Evolutionary conservation across 2,113 vertebrate genomes (phyloP).

Genomic region (Lepus timidus): DNA sequence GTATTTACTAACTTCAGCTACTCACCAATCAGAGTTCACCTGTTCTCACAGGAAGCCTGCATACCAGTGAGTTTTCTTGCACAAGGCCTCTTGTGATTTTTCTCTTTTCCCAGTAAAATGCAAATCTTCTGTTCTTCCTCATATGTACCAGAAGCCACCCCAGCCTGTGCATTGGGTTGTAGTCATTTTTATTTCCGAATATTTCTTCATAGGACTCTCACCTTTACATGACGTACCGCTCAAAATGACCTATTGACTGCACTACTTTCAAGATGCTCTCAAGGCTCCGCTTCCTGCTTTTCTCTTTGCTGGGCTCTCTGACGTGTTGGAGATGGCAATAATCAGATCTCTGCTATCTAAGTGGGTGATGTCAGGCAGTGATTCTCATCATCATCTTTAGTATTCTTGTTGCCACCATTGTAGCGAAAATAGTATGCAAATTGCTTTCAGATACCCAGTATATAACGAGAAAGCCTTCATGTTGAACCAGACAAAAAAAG

Average conservation of each 20-base stretch:
- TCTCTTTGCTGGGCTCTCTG: neutral
- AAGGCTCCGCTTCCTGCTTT: neutral
- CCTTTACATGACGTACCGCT: no score
- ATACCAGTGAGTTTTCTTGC: neutral
- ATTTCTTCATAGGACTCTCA: no score
- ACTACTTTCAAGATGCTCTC: neutral
- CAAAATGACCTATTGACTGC: no score
- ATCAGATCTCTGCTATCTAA: constrained; percentile 8
- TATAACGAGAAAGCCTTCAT: constrained; percentile 42
- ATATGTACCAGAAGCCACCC: neutral
- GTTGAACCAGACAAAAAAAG: constrained; percentile 17
- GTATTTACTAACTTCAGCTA: neutral
- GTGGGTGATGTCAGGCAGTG: neutral
- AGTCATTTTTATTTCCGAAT: no score
- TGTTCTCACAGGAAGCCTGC: no score
- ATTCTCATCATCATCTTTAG: neutral
- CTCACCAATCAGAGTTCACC: neutral
- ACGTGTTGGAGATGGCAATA: constrained; percentile 9
- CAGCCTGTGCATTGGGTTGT: neutral
- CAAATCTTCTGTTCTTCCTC: neutral
- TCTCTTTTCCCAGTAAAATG: neutral
- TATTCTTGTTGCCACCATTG: neutral
- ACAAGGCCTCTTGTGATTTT: neutral
- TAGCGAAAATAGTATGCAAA: constrained; percentile 30
- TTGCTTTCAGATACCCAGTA: constrained; percentile 63